Conservation (phyloP, 2,888 invertebrate genomes). For the Phaonia tiefii region DNA sequence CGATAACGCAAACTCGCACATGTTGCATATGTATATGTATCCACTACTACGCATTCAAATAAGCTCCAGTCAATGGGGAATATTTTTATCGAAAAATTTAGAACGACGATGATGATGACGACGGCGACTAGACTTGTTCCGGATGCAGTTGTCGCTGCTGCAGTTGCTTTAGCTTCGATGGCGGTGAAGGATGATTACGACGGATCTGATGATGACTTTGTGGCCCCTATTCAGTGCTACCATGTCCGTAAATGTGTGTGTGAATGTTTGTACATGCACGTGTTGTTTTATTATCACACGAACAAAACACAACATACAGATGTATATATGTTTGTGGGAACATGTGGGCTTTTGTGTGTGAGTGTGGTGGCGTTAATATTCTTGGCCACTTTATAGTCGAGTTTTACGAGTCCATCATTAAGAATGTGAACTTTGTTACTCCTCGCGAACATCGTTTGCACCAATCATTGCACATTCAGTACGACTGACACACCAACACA, state of each 20-base stretch:
- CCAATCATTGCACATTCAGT: conserved; percentile 33
- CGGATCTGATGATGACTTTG: conserved; percentile 36
- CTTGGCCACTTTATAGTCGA: conserved; percentile 45
- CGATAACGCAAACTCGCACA: conserved; percentile 27
- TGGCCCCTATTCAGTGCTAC: conserved; percentile 13
- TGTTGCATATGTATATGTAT: conserved; percentile 4
- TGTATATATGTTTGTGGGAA: background rate
- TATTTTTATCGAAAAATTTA: conserved; percentile 78
- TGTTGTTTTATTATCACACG: conserved; percentile 37
- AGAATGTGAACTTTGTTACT: conserved; percentile 32
- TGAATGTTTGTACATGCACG: conserved; percentile 28
- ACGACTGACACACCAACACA: conserved; percentile 12
- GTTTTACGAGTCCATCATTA: conserved; percentile 49
- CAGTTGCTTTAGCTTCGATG: background rate
- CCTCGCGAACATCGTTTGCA: conserved; percentile 39
- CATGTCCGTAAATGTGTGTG: background rate
- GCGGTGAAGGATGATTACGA: conserved; percentile 34
- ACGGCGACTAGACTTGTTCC: conserved; percentile 7
- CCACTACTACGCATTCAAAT: conserved; percentile 56
- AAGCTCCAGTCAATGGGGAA: conserved; percentile 73
- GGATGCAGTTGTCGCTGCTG: background rate
- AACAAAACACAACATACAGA: background rate
- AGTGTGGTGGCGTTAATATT: conserved; percentile 12
- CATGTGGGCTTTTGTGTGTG: background rate
- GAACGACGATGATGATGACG: too few species aligned